Evolutionary conservation across 2,797 vertebrate species (phyloP).

Genomic region (Danio albolineatus): DNA sequence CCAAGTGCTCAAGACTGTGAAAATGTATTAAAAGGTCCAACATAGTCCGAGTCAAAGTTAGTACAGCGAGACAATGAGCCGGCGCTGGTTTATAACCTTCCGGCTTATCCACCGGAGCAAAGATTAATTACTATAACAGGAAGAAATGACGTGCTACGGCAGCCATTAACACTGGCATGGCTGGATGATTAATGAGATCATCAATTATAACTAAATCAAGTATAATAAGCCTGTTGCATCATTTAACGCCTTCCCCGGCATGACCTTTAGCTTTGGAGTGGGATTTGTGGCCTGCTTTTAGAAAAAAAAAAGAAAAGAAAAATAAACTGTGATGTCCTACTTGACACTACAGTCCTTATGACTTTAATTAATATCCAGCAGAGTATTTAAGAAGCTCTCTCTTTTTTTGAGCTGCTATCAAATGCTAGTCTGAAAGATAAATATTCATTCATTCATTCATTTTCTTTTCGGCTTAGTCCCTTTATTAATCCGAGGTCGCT

Average conservation of each 20-base stretch:
- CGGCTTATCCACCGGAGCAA: conserved; percentile 67
- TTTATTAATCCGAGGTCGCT: too few relatives aligned
- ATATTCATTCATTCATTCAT: too few relatives aligned
- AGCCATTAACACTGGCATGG: conserved; percentile 82
- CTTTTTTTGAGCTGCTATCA: neutral
- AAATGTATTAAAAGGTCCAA: conserved; percentile 53
- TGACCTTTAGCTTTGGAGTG: conserved; percentile 70
- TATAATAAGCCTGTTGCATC: conserved; percentile 82
- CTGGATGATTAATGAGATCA: conserved; percentile 83
- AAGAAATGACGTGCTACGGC: conserved; percentile 82
- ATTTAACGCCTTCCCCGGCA: conserved; percentile 72
- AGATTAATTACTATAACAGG: conserved; percentile 82
- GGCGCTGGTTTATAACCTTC: conserved; percentile 71
- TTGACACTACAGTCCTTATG: conserved; percentile 10
- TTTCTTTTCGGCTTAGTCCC: too few relatives aligned
- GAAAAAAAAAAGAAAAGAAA: conserved; percentile 59
- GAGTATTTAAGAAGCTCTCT: neutral
- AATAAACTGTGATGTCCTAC: conserved; percentile 57
- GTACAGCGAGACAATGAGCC: conserved; percentile 62
- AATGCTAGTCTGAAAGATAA: neutral
- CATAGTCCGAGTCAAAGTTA: conserved; percentile 57
- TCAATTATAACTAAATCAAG: conserved; percentile 82
- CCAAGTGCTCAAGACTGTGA: conserved; percentile 40
- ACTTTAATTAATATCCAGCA: conserved; percentile 21
- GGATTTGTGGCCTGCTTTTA: conserved; percentile 62